Evolutionary conservation across 2,797 vertebrate species (phyloP).

Genomic region (Mycteria americana): DNA sequence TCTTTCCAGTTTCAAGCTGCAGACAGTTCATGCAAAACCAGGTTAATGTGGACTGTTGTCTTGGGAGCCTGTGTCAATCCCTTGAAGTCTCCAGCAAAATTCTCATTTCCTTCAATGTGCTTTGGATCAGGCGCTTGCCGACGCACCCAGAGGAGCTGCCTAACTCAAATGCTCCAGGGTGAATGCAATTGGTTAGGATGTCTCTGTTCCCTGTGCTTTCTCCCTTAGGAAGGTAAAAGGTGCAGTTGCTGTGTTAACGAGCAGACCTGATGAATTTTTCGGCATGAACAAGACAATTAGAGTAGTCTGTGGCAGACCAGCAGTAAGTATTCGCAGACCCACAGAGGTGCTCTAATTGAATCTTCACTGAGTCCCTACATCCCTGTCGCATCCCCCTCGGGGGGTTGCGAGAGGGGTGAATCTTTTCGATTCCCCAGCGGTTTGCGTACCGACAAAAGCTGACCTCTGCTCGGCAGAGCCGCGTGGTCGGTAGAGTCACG

Average conservation of each 20-base stretch:
- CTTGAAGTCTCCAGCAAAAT: background rate
- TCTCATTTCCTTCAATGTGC: background rate
- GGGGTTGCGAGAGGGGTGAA: too few relatives aligned
- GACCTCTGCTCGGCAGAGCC: too few relatives aligned
- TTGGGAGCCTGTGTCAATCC: background rate
- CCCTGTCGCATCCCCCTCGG: too few relatives aligned
- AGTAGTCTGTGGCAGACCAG: background rate
- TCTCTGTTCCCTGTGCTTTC: background rate
- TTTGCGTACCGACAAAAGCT: too few relatives aligned
- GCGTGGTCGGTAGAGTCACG: too few relatives aligned
- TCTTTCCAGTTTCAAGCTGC: background rate
- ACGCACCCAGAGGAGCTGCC: background rate
- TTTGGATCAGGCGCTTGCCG: background rate
- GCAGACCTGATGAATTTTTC: background rate
- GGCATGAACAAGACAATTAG: background rate
- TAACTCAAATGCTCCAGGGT: background rate
- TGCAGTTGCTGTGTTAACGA: background rate
- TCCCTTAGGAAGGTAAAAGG: background rate
- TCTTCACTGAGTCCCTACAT: background rate
- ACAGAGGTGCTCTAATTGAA: slow-evolving; percentile 20
- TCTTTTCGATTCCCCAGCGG: too few relatives aligned
- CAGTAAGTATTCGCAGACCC: background rate
- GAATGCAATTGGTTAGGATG: background rate
- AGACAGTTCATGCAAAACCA: background rate
- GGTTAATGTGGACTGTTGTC: background rate